Base-by-base conservation (phyloP, 2,888 invertebrate species). In the Synanthedon tipuliformis region DNA sequence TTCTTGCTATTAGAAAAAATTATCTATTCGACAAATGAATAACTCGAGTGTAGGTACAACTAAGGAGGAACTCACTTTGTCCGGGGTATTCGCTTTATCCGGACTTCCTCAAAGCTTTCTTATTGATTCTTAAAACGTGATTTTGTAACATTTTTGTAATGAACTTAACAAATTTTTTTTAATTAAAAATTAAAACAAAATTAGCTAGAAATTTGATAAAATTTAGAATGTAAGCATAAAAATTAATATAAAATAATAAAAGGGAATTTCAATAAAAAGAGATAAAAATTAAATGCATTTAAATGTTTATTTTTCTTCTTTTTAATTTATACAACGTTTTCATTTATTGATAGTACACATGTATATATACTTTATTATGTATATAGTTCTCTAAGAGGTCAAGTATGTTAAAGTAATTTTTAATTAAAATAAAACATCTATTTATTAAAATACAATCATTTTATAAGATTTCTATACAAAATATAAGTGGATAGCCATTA, bases 371-470 rank as follows among this genome's bases (percentile, higher is more conserved):
- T 34, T 23, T 45, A 45, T 45, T 45, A 45, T 45, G 12, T 56
- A 56, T 56, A 56, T 56, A 56, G 49, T 40, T 56, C 49, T 56
- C 54, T 45, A 45, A 45, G 45, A 45, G 45, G 5, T 45, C 45
- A 45, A 23, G 45, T 45, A 45, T 45, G 13, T 45, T 45, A 45
- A 67, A 59, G 64, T 64, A 59, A 63, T 63, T 69, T 8, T 45
- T 45, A 45, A 45, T 11, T 61, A 68, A 76, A 76, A 63, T 66
- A 65, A 73, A 75, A 74, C 64, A 67, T 69, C 67, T 71, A 69
- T 66, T 62, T 73, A 69, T 63, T 71, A 73, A 73, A 55, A 58
- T 76, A 76, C 65, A 61, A 61, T 71, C 65, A 69, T 66, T 16
- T 49, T 11, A 12, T 49, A 23, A 49, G 65, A 62, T 66, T 59